Percentiles rank a stretch among this genome's conserved stretches.
These are phyloP conservation scores for Champsocephalus gunnari DNA, from an alignment of 2,797 vertebrate genomes.

Conservation along the genomic window DNA sequence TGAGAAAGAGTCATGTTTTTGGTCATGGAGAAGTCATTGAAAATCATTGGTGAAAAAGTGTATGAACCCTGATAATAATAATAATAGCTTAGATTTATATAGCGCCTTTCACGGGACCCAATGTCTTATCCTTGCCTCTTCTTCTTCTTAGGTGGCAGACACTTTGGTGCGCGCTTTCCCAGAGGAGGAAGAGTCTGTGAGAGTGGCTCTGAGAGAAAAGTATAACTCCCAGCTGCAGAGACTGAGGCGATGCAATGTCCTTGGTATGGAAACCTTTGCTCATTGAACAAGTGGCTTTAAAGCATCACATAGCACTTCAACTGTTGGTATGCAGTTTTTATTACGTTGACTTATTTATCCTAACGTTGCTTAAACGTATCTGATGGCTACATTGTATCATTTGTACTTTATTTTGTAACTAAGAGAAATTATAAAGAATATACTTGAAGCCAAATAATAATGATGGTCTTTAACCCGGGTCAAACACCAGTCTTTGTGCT, in stretches of 20 bases:
- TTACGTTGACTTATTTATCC: too few relatives aligned
- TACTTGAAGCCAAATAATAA: background rate
- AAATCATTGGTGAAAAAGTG: too few relatives aligned
- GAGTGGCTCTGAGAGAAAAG: conserved; percentile 94
- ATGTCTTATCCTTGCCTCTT: background rate
- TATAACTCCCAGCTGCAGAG: conserved; percentile 88
- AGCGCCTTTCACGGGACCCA: too few relatives aligned
- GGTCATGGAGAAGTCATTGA: too few relatives aligned
- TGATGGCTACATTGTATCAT: background rate
- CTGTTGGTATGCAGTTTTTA: background rate
- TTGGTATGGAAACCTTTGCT: conserved; percentile 78
- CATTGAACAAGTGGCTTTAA: background rate
- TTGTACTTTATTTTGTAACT: background rate
- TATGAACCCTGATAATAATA: too few relatives aligned
- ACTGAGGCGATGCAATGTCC: conserved; percentile 82
- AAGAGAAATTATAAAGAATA: background rate
- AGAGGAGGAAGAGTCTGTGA: conserved; percentile 89
- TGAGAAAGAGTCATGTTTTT: too few relatives aligned
- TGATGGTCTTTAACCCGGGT: background rate
- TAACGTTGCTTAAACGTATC: background rate
- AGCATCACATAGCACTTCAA: background rate
- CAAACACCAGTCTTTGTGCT: conserved; percentile 1
- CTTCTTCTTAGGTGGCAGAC: conserved; percentile 88
- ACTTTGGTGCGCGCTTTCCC: conserved; percentile 91
- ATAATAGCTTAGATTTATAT: too few relatives aligned